Conservation (phyloP, 2,113 vertebrate genomes). For the Actenoides hombroni region DNA sequence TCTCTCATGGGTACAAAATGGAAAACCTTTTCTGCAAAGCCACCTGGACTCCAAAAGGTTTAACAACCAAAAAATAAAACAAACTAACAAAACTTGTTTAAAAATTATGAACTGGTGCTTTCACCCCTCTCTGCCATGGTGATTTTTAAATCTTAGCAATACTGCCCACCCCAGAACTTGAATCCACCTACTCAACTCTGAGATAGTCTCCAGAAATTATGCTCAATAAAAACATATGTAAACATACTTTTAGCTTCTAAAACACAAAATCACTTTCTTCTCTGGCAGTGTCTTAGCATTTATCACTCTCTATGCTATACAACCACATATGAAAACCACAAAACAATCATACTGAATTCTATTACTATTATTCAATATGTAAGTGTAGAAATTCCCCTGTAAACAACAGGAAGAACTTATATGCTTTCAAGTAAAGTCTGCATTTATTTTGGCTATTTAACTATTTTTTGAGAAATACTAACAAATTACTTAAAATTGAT, state of each 20-base stretch:
- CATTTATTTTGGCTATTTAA: neutral
- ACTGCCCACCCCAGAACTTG: neutral
- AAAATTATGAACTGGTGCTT: neutral
- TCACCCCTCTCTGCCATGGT: neutral
- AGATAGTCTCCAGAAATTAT: neutral
- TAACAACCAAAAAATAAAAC: neutral
- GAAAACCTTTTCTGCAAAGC: neutral
- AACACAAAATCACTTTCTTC: neutral
- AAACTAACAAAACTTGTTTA: neutral
- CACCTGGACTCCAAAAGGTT: neutral
- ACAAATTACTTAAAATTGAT: neutral
- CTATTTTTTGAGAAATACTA: neutral
- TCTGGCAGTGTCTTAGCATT: neutral
- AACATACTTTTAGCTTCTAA: neutral
- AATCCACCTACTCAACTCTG: neutral
- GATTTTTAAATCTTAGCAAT: neutral
- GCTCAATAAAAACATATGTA: neutral
- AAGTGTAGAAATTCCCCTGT: neutral
- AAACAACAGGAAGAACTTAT: neutral
- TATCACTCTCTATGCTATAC: accelerated
- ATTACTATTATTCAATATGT: neutral
- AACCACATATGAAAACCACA: neutral
- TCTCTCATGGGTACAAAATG: neutral
- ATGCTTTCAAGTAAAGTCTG: neutral
- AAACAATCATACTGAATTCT: accelerated